A percentile compares a stretch with the other conserved stretches of the same genome.
Conservation (phyloP, 2,113 vertebrate species). For the Ceuthmochares aereus region DNA sequence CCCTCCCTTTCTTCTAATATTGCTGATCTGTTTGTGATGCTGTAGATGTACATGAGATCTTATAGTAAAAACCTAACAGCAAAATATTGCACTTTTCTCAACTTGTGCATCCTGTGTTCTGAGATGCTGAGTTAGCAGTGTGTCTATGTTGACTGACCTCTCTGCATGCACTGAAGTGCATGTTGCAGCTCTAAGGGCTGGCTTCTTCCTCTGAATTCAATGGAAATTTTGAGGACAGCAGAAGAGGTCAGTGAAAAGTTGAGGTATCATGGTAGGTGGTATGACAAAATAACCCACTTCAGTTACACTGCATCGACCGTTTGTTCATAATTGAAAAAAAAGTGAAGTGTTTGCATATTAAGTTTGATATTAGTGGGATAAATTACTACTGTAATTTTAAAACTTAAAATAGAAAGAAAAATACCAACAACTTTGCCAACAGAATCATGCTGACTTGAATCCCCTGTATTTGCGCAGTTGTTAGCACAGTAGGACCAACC, state of each 20-base stretch:
- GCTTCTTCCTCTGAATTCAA: background rate
- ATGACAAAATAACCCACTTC: background rate
- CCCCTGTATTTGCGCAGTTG: background rate
- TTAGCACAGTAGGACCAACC: background rate
- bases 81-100: background rate
- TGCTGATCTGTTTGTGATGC: background rate
- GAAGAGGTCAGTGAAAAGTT: background rate
- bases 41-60: background rate
- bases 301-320: background rate
- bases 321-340: background rate
- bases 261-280: background rate
- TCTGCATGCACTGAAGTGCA: background rate
- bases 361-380: background rate
- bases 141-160: background rate
- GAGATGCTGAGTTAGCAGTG: background rate
- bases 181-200: background rate
- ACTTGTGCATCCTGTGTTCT: background rate
- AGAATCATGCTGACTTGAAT: background rate
- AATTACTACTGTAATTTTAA: background rate
- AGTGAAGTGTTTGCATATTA: background rate
- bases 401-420: background rate
- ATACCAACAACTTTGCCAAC: background rate
- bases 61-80: background rate
- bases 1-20: background rate
- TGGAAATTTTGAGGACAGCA: background rate